A percentile compares a stretch with the other conserved stretches of the same genome.
phyloP scores from a whole-genome alignment of 53 echinoderm and acorn worm species.

The Zoroaster sp. region DNA sequence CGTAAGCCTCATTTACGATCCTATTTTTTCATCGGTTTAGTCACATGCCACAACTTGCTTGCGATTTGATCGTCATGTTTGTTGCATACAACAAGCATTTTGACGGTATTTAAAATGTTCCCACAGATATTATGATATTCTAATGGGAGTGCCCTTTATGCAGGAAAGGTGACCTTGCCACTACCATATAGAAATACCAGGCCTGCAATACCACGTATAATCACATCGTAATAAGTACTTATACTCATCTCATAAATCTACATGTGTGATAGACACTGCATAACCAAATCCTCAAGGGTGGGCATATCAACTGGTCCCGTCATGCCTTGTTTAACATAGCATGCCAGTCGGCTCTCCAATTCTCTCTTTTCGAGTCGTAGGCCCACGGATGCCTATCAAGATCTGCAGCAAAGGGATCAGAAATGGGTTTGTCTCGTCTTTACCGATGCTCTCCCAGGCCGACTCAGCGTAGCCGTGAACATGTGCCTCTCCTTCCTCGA shows the following conservation, averaged over 20 bases:
- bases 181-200: not conserved
- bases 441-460: conserved; percentile 78
- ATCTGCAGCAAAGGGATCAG: conserved; percentile 85
- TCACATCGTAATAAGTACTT: not conserved
- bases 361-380: conserved; percentile 86
- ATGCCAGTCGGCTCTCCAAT: conserved; percentile 70
- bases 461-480: conserved; percentile 84
- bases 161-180: too few species aligned
- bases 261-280: conserved; percentile 90
- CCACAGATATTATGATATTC: too few species aligned
- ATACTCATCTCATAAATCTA: not conserved
- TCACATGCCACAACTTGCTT: too few species aligned
- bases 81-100: too few species aligned
- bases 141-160: too few species aligned
- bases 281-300: conserved; percentile 83
- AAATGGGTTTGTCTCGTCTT: conserved; percentile 84
- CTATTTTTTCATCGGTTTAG: too few species aligned
- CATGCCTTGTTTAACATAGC: conserved; percentile 67
- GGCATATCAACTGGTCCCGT: conserved; percentile 78
- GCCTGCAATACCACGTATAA: not conserved
- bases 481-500: conserved; percentile 87
- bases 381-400: conserved; percentile 88
- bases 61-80: too few species aligned
- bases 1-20: too few species aligned
- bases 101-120: too few species aligned